These are phyloP conservation scores for Lasioglossum figueresi DNA, from an alignment of 2,888 invertebrate genomes.

Conservation along the genomic window DNA sequence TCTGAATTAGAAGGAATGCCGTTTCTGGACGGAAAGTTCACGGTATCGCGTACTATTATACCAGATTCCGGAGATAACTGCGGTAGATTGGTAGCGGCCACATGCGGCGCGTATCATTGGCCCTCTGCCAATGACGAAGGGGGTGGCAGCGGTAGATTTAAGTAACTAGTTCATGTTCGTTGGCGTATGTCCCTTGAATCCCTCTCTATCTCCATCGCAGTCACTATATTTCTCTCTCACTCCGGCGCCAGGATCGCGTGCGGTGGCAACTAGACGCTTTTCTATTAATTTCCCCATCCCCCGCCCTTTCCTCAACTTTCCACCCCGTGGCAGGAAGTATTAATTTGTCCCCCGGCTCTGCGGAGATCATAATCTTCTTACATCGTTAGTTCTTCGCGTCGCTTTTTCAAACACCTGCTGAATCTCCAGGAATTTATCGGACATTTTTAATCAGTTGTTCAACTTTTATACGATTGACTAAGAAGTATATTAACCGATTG, in stretches of 20 bases:
- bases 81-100: conserved; percentile 49
- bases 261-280: conserved; percentile 41
- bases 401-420: not conserved
- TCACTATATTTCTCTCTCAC: conserved; percentile 3
- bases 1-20: conserved; percentile 9
- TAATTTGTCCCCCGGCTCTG: not conserved
- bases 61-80: conserved; percentile 53
- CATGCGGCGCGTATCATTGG: conserved; percentile 61
- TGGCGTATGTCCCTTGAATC: conserved; percentile 47
- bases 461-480: not conserved
- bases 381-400: not conserved
- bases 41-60: conserved; percentile 36
- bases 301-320: conserved; percentile 14
- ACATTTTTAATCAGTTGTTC: not conserved
- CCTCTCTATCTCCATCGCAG: not conserved
- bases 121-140: conserved; percentile 51
- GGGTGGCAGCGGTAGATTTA: conserved; percentile 48
- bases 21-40: conserved; percentile 33
- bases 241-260: conserved; percentile 52
- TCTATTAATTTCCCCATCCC: conserved; percentile 44
- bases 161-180: conserved; percentile 64
- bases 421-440: not conserved
- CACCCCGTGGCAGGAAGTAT: not conserved
- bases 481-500: too few relatives aligned
- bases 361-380: not conserved